phyloP scores from a whole-genome alignment of 2,888 invertebrate species.

The Herminia tarsipennalis region DNA sequence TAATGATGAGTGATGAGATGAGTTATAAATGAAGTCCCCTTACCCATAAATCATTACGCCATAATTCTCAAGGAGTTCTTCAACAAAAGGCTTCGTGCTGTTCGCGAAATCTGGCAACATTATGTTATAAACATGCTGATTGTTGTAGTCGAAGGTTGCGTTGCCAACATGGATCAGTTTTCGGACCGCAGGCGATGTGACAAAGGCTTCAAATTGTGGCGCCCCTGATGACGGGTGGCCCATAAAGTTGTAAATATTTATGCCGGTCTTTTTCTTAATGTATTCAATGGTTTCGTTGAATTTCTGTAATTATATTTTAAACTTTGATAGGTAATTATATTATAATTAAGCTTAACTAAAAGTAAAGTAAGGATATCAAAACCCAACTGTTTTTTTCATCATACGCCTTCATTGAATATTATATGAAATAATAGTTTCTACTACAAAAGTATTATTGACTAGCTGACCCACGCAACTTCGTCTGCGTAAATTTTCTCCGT shows the following conservation, averaged over 20 bases:
- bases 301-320: conserved; percentile 44
- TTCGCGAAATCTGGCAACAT: conserved; percentile 89
- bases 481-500: too few species aligned
- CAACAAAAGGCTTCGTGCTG: conserved; percentile 86
- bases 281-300: conserved; percentile 67
- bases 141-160: conserved; percentile 52
- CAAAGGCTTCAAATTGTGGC: conserved; percentile 44
- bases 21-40: background rate
- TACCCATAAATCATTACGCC: conserved; percentile 88
- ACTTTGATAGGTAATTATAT: too few species aligned
- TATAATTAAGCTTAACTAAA: too few species aligned
- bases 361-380: too few species aligned
- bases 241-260: conserved; percentile 56
- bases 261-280: conserved; percentile 55
- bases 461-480: too few species aligned
- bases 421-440: too few species aligned
- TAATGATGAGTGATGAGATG: background rate
- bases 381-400: too few species aligned
- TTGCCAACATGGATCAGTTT: conserved; percentile 69
- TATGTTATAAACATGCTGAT: conserved; percentile 85
- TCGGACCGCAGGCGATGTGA: conserved; percentile 76
- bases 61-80: conserved; percentile 86
- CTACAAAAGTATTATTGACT: too few species aligned
- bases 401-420: too few species aligned
- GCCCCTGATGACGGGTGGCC: conserved; percentile 34